phyloP scores from a whole-genome alignment of 2,113 vertebrate species.

The Acanthisitta chloris region DNA sequence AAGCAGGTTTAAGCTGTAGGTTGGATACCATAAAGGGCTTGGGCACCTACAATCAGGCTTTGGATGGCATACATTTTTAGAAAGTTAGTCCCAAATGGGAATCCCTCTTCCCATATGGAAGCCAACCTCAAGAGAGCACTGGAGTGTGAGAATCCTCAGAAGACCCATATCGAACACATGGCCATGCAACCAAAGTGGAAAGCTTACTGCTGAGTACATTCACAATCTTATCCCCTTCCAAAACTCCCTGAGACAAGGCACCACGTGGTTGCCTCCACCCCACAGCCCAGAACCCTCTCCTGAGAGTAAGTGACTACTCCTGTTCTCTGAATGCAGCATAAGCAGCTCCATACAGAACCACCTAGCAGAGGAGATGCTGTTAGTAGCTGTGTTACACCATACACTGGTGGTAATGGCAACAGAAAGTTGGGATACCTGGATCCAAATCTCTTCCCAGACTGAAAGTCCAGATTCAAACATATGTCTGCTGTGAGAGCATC shows the following conservation, averaged over 20 bases:
- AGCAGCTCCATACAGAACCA: neutral
- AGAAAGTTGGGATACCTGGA: neutral
- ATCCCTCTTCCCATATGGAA: fast-evolving
- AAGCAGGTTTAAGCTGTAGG: neutral
- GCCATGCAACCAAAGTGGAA: neutral
- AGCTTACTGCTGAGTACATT: neutral
- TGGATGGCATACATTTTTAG: neutral
- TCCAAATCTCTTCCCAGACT: neutral
- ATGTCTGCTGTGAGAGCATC: neutral
- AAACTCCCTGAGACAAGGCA: neutral
- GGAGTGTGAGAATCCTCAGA: neutral
- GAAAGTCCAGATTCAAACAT: neutral
- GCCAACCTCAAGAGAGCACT: neutral
- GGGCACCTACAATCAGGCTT: neutral
- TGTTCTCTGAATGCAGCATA: neutral
- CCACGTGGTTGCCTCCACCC: neutral
- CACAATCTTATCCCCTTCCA: neutral
- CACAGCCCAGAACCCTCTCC: neutral
- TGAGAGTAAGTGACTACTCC: neutral
- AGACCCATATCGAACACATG: neutral
- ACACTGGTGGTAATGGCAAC: neutral
- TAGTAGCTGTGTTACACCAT: neutral
- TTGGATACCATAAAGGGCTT: neutral
- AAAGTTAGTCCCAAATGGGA: neutral
- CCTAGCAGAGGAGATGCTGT: neutral